Conservation (phyloP, 2,113 vertebrate genomes). For the Leiothrix lutea region DNA sequence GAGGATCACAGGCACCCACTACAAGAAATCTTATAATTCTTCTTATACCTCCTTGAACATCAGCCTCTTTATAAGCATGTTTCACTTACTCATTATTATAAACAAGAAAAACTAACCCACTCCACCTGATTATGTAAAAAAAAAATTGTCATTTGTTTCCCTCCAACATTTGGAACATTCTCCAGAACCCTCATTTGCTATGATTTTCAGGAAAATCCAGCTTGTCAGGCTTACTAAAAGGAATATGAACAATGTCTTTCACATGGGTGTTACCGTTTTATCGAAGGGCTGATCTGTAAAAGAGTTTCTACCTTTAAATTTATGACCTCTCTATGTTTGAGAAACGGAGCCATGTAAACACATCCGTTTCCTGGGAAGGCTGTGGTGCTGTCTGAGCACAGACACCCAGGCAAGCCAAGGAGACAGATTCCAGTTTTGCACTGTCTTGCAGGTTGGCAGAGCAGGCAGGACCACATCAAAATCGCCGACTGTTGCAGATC, state of each 20-base stretch:
- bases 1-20: not conserved
- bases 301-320: slow-evolving; percentile 4
- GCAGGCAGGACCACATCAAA: not conserved
- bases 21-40: not conserved
- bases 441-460: not conserved
- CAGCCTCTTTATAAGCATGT: not conserved
- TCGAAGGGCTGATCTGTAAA: not conserved
- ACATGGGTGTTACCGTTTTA: not conserved
- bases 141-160: not conserved
- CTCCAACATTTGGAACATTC: not conserved
- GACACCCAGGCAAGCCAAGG: not conserved
- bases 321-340: not conserved
- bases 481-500: not conserved
- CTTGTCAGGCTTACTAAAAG: slow-evolving; percentile 15
- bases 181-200: not conserved
- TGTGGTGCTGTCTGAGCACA: not conserved
- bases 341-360: not conserved
- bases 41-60: not conserved
- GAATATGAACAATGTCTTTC: not conserved
- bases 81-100: slow-evolving; percentile 2
- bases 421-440: not conserved
- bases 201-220: slow-evolving; percentile 20
- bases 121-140: not conserved
- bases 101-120: not conserved
- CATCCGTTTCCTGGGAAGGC: not conserved